Evolutionary conservation across 2,888 invertebrate genomes (phyloP), one percentile per base, ranked within the genome.

Genomic region (Helicoverpa assulta): DNA sequence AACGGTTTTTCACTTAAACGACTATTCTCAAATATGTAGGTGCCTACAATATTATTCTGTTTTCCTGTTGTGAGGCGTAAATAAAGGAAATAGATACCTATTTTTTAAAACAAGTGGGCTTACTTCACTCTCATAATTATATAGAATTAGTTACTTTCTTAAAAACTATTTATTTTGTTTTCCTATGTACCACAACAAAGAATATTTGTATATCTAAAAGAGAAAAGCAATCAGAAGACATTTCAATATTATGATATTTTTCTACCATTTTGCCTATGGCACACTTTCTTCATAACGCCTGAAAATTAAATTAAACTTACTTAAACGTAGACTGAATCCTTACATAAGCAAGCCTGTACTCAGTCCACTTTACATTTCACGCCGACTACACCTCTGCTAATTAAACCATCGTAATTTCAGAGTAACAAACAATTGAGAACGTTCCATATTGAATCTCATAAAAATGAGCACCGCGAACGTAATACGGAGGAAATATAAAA

Each of bases 291-390:
- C 26, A 19, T 29, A 56, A 19, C 26, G 21, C 14, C 33, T 26
- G n/a, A 51, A 47, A 56, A 47, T 10, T 43, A 12, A 71, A 71
- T 71, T 71, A 26, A 53, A 37, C 70, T 33, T 37, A 18, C 14
- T 40, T 12, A 10, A 33, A 26, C 37, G 54, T 18, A 29, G 18
- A 59, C 58, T 33, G 76, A 77, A 77, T 40, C 58, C 77, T 5
- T 72, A 65, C 47, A 56, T 26, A 33, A 72, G 58, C 65, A 33
- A 55, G 58, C 43, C 37, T 26, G 57, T 16, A 50, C 37, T 67
- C 51, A 76, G 76, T 76, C 26, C 37, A 21, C 51, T 16, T 59
- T 54, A 21, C 29, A n/a, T 64, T 55, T 55, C 58, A 19, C 6
- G 16, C 6, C 40, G 64, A 12, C 50, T 8, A 18, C 65, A 18